Evolutionary conservation across 2,797 vertebrate genomes (phyloP), one percentile per base, ranked within the genome.

Genomic region (Gephyroberyx darwinii): DNA sequence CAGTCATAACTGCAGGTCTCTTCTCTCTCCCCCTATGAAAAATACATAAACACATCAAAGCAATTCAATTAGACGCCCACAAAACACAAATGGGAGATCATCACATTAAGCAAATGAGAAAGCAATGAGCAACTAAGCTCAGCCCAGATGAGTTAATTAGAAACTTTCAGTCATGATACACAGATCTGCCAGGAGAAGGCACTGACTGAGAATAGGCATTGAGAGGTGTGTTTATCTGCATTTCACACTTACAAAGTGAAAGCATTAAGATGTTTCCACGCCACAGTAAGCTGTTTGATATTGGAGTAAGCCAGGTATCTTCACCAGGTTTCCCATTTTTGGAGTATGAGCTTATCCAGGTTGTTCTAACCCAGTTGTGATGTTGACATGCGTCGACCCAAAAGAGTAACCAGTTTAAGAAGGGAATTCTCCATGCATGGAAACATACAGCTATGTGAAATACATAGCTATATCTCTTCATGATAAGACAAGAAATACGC

Each of bases 11-110:
- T 69, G 77, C 74, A 80, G 81, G 80, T 86, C 83, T 88, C 82
- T 61, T 69, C 47, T 65, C 80, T 82, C 81, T 83, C 71, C 63
- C 74, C 63, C 19, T 65, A 39, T 65, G 74, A 78, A 83, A 89
- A 86, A 88, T 81, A 85, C 78, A 88, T 89, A 89, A 88, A 88
- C 84, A 89, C 84, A 90, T 91, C 90, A 92, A 91, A 90, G 89
- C 59, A 70, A 90, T 92, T 89, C 81, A 92, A 90, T 91, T 91
- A 92, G 78, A 85, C 75, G 70, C 86, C 84, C 86, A 88, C 81
- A 88, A 90, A 88, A 88, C 82, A 86, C 83, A 86, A 86, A 90
- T 85, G 77, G 84, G 75, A 86, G 82, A 91, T 90, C 88, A 90
- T 84, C 78, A 87, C 77, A 86, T 89, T 90, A 90, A 81, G 76